These are phyloP conservation scores for Synanthedon andrenaeformis DNA, from an alignment of 2,888 invertebrate species.

Conservation along the genomic window DNA sequence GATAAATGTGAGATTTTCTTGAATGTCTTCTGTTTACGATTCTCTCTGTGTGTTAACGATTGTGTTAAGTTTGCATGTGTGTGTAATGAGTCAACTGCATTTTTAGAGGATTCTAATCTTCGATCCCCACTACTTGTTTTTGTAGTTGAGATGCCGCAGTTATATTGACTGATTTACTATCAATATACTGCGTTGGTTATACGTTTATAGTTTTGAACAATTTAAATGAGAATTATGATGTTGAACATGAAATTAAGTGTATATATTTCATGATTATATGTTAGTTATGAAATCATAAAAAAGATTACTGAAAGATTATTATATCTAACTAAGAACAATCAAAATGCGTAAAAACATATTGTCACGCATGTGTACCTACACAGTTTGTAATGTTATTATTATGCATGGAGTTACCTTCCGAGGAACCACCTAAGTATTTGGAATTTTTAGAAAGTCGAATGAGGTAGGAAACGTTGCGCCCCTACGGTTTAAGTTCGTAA, in stretches of 20 bases:
- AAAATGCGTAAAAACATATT: neutral
- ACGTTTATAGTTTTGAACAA: neutral
- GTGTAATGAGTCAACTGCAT: slow-evolving; percentile 51
- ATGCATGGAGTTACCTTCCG: slow-evolving; percentile 25
- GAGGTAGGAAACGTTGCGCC: slow-evolving; percentile 55
- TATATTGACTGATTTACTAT: slow-evolving; percentile 35
- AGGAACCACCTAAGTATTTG: slow-evolving; percentile 36
- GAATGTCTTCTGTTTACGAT: slow-evolving; percentile 8
- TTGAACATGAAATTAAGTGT: neutral
- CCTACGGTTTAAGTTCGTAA: slow-evolving; percentile 64
- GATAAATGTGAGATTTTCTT: slow-evolving; percentile 6
- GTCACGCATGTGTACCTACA: neutral
- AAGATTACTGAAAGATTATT: no score
- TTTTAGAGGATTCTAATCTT: slow-evolving; percentile 56
- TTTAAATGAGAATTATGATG: neutral
- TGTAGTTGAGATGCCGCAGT: slow-evolving; percentile 50
- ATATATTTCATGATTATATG: no score
- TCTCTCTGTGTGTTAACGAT: slow-evolving; percentile 37
- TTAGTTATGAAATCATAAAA: no score
- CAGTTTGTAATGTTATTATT: slow-evolving; percentile 25
- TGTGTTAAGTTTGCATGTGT: slow-evolving; percentile 49
- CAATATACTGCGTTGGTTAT: slow-evolving; percentile 14
- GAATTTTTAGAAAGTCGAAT: slow-evolving; percentile 62
- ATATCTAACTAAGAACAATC: no score
- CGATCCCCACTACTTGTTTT: slow-evolving; percentile 50